Evolutionary conservation across 1,140 invertebrate genomes (phyloP).

Genomic region (Stegodyphus dumicola): DNA sequence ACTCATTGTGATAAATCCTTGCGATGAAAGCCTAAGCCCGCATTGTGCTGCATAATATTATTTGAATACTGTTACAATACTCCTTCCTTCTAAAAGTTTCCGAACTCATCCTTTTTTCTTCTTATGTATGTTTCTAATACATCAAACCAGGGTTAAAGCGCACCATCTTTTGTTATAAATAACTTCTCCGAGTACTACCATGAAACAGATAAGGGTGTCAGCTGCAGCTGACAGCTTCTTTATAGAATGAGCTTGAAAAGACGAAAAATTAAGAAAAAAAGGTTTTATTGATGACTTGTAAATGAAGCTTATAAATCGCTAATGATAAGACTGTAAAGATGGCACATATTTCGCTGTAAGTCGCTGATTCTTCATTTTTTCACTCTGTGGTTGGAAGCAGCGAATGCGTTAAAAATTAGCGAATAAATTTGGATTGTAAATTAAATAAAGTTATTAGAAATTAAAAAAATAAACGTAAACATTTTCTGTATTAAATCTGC

Average conservation of each 20-base stretch:
- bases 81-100: too few species aligned
- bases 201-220: conserved; percentile 41
- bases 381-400: too few species aligned
- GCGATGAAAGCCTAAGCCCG: too few species aligned
- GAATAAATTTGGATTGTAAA: too few species aligned
- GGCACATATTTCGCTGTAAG: not conserved
- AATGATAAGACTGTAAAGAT: conserved; percentile 23
- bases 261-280: not conserved
- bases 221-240: conserved; percentile 3
- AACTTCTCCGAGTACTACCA: conserved; percentile 3
- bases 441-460: too few species aligned
- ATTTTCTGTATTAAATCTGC: too few species aligned
- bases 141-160: conserved; percentile 1
- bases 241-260: too few species aligned
- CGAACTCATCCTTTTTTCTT: not conserved
- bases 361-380: not conserved
- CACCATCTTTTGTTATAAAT: conserved; percentile 52
- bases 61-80: too few species aligned
- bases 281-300: conserved; percentile 47
- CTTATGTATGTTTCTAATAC: not conserved
- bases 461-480: too few species aligned
- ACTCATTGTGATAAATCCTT: too few species aligned
- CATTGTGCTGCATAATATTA: too few species aligned
- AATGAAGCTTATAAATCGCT: conserved; percentile 44
- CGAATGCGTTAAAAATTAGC: too few species aligned